Base-by-base conservation (phyloP, 2,797 vertebrate species). In the Buceros bicornis region DNA sequence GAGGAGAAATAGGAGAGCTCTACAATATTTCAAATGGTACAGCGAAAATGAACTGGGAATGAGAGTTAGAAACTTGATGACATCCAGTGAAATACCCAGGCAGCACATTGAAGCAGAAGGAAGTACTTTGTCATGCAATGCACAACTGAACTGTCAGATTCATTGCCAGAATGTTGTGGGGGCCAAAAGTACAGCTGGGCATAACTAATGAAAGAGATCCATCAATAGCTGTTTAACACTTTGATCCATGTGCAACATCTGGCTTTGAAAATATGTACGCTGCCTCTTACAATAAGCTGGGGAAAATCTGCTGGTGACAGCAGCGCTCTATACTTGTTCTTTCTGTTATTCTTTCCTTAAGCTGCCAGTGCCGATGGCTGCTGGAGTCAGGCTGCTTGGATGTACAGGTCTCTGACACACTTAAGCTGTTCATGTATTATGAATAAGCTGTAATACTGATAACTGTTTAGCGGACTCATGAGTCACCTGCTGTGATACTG, bases 371-470 rank as follows among this genome's bases (percentile, higher is more conserved):
- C 76, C 0, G 6, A 67, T 65, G 0, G 0, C 90, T 85, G 47
- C 24, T 87, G 56, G 66, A 93, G 81, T 53, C 73, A 16, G 56
- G 56, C 92, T 84, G 24, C 73, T 11, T 54, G 71, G 71, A 28
- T 71, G n/a, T 37, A 33, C 64, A 85, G 85, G 67, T 92, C 60
- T 85, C 57, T 65, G 81, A 94, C 71, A 79, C 87, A 87, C 67
- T 82, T 92, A 87, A 90, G 74, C 65, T 71, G 33, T 42, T 85
- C 60, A 73, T 92, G 81, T 93, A 92, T 96, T 96, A 93, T 95
- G 76, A 89, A 92, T 94, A 85, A 93, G 92, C 90, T 92, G 80
- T 95, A 77, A 96, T 89, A 60, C 89, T 82, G 90, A 93, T 90
- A 82, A 78, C 81, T 94, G 64, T 89, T 96, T 84, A 95, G 78